phyloP scores from a whole-genome alignment of 2,113 vertebrate genomes.

The Vanacampus margaritifer region DNA sequence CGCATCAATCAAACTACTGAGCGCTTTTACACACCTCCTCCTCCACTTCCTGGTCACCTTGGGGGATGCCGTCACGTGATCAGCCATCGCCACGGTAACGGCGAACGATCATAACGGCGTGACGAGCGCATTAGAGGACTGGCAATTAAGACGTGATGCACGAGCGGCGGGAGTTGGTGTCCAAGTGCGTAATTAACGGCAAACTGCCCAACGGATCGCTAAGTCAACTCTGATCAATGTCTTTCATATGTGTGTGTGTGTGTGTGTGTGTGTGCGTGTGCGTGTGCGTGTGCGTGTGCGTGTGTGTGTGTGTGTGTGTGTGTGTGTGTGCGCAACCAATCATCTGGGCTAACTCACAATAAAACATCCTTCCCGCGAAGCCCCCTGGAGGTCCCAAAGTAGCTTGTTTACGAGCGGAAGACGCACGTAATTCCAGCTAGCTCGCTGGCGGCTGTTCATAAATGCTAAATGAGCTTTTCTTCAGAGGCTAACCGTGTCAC shows the following conservation, averaged over 20 bases:
- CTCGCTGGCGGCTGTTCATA: not conserved
- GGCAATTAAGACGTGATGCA: not conserved
- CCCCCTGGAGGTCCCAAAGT: not conserved
- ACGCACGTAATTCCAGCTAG: not conserved
- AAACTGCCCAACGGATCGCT: not conserved
- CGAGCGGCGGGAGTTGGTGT: not conserved
- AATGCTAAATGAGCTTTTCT: not conserved
- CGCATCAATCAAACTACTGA: not conserved
- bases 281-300: too few relatives aligned
- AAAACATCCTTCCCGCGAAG: not conserved
- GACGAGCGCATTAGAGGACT: not conserved
- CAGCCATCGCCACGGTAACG: not conserved
- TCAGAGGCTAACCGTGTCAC: too few relatives aligned
- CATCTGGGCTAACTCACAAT: not conserved
- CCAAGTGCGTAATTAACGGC: not conserved
- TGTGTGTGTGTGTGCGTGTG: too few relatives aligned
- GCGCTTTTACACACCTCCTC: not conserved
- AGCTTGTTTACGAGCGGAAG: not conserved
- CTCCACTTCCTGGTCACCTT: not conserved
- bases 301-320: too few relatives aligned
- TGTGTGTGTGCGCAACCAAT: not conserved
- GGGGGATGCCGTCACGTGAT: not conserved
- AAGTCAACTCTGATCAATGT: not conserved
- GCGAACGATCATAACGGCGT: not conserved
- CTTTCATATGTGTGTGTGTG: not conserved